Conservation (phyloP, 37 sponge, comb jelly and placozoan genomes). For the Tethya wilhelma region DNA sequence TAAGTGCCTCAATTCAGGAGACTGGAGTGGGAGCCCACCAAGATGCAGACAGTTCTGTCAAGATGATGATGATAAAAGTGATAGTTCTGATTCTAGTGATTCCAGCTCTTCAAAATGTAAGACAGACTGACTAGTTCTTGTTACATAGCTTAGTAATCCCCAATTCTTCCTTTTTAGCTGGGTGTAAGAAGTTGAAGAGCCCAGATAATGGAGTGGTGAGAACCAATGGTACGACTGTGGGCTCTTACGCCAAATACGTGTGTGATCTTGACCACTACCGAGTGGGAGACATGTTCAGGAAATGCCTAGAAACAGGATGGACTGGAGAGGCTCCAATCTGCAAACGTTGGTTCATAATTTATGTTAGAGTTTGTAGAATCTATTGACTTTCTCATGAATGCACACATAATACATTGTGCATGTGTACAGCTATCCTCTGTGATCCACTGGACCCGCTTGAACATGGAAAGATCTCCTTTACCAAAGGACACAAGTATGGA, state of each 20-base stretch:
- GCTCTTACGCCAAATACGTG: conserved; percentile 13
- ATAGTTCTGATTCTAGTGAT: too few species aligned
- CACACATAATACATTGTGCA: not conserved
- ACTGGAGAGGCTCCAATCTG: not conserved
- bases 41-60: too few species aligned
- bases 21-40: too few species aligned
- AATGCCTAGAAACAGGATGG: conserved; percentile 30
- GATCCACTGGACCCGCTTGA: not conserved
- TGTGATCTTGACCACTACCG: conserved; percentile 44
- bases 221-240: not conserved
- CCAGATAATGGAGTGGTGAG: not conserved
- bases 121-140: too few species aligned
- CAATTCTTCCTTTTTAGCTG: too few species aligned
- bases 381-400: not conserved
- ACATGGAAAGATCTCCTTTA: not conserved
- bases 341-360: not conserved
- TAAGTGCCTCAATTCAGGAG: too few species aligned
- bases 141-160: too few species aligned
- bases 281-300: conserved; percentile 7
- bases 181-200: too few species aligned
- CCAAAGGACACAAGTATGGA: not conserved
- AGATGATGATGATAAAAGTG: too few species aligned
- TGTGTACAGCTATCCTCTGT: not conserved
- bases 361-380: not conserved
- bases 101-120: too few species aligned